Evolutionary conservation across 2,888 invertebrate genomes (phyloP).

Genomic region (Noctua janthina): DNA sequence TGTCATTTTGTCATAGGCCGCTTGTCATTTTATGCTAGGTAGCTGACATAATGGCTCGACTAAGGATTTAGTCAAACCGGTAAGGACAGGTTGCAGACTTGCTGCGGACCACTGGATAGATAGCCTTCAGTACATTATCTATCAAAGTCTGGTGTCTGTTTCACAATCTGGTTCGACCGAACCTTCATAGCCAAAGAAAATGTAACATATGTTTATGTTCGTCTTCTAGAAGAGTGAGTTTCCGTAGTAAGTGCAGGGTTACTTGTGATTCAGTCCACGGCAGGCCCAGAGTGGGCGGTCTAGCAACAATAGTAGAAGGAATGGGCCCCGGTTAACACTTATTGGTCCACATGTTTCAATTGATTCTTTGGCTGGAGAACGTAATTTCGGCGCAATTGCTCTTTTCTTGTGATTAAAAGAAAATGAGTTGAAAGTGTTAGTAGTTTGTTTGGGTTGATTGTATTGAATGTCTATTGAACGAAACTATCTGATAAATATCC

Average conservation of each 20-base stretch:
- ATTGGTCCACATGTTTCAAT: constrained; percentile 86
- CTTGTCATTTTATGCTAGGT: not conserved
- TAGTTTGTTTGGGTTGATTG: constrained; percentile 5
- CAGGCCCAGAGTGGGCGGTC: constrained; percentile 78
- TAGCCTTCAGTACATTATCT: not conserved
- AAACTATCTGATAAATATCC: too few relatives aligned
- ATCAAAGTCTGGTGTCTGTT: too few relatives aligned
- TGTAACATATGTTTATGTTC: not conserved
- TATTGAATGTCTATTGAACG: not conserved
- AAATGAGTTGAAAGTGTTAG: constrained; percentile 46
- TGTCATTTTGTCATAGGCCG: too few relatives aligned
- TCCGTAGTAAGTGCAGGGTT: constrained; percentile 68
- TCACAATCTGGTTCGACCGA: not conserved
- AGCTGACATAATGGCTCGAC: not conserved
- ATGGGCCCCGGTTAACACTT: constrained; percentile 85
- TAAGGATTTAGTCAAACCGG: not conserved
- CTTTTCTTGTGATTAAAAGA: constrained; percentile 64
- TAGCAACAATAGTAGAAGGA: constrained; percentile 81
- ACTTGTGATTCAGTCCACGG: constrained; percentile 82
- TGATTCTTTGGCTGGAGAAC: constrained; percentile 75
- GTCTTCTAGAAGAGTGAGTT: constrained; percentile 50
- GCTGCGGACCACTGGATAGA: not conserved
- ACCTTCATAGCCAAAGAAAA: not conserved
- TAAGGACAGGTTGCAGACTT: not conserved
- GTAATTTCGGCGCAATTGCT: constrained; percentile 51